Percentiles rank a stretch among this genome's conserved stretches.
Conservation (phyloP, 2,113 vertebrate species). For the Cyanoramphus novaezelandiae region DNA sequence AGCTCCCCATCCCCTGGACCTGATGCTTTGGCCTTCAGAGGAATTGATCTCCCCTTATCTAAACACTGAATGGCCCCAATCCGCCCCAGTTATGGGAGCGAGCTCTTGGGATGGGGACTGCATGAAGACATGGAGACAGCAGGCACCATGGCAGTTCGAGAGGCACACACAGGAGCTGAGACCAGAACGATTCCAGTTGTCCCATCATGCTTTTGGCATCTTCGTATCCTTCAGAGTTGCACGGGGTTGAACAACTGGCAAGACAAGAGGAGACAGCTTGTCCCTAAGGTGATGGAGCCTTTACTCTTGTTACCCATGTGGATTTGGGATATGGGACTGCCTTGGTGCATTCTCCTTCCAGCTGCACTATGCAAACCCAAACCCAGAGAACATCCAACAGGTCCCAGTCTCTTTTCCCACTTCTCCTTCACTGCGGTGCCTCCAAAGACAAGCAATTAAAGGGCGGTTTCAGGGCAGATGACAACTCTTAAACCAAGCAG, state of each 20-base stretch:
- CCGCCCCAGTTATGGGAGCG: background rate
- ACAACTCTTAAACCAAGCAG: constrained; percentile 27
- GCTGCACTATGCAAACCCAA: background rate
- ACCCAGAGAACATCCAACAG: background rate
- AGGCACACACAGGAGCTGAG: constrained; percentile 5
- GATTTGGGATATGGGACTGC: background rate
- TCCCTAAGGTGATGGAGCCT: background rate
- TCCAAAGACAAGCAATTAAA: background rate
- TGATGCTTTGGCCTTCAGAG: background rate
- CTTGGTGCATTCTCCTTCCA: background rate
- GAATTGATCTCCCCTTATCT: background rate
- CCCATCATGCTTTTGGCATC: background rate
- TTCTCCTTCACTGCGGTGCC: background rate
- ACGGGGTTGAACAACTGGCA: background rate
- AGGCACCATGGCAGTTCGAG: background rate
- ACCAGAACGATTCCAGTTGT: background rate
- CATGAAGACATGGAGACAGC: background rate
- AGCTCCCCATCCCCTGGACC: background rate
- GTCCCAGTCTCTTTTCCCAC: background rate
- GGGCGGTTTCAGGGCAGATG: background rate
- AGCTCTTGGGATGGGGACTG: background rate
- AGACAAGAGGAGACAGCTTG: background rate
- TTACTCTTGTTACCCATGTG: background rate
- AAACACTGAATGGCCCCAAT: background rate
- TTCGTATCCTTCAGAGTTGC: background rate